Percentiles rank a stretch among this genome's conserved stretches.
phyloP scores from a whole-genome alignment of 2,888 invertebrate species.

The Tigriopus californicus region DNA sequence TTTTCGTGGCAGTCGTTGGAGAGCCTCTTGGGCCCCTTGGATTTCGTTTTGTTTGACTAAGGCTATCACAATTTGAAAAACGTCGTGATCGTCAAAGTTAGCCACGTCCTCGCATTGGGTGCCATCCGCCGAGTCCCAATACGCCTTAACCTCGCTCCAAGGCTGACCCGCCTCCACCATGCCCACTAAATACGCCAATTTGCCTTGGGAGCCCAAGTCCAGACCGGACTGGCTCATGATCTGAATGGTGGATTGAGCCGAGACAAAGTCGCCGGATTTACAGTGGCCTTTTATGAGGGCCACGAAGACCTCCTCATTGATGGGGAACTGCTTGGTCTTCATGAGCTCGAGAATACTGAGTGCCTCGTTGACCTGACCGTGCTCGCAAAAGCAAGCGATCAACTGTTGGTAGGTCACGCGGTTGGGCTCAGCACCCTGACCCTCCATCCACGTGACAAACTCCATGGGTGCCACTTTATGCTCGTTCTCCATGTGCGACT shows the following conservation, averaged over 20 bases:
- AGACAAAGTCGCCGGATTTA: not conserved
- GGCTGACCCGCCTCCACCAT: not conserved
- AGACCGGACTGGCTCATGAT: slow-evolving; percentile 1
- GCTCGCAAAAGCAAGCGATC: not conserved
- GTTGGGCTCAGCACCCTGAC: not conserved
- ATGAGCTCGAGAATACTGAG: not conserved
- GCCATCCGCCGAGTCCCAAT: not conserved
- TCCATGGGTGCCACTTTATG: not conserved
- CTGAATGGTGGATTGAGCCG: not conserved
- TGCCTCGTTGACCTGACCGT: not conserved
- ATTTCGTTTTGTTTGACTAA: not conserved
- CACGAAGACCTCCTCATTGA: slow-evolving; percentile 6
- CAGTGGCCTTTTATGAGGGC: not conserved
- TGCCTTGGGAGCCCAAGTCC: not conserved
- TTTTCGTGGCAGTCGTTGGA: not conserved
- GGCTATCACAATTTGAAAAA: not conserved
- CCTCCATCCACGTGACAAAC: not conserved
- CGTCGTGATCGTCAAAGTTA: slow-evolving; percentile 2
- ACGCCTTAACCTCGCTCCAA: not conserved
- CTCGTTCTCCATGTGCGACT: slow-evolving; percentile 4
- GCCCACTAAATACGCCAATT: not conserved
- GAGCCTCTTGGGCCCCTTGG: not conserved
- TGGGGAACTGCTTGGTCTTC: slow-evolving; percentile 3
- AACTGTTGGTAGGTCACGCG: slow-evolving; percentile 11
- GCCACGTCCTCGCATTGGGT: no score